Conservation (phyloP, 2,888 invertebrate genomes). For the Melolontha melolontha region DNA sequence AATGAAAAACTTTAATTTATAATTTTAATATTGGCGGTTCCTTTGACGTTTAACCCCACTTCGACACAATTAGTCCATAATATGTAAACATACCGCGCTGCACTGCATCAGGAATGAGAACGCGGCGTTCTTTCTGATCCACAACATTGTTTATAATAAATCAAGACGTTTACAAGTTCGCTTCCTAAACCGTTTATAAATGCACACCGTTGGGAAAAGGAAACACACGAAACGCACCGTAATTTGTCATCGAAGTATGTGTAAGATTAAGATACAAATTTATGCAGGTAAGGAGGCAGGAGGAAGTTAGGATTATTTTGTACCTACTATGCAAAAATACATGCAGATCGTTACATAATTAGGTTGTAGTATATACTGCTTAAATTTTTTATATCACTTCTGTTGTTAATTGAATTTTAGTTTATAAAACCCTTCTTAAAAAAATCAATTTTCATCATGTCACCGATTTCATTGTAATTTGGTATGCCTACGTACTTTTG, state of each 20-base stretch:
- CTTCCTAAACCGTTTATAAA: neutral
- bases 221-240: neutral
- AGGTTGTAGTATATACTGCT: too few relatives aligned
- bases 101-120: constrained; percentile 11
- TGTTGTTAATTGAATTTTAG: too few relatives aligned
- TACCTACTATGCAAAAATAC: too few relatives aligned
- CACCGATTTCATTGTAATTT: too few relatives aligned
- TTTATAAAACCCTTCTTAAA: too few relatives aligned
- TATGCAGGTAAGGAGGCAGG: neutral
- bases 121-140: constrained; percentile 30
- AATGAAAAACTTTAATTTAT: constrained; percentile 27
- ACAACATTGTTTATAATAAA: constrained; percentile 39
- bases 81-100: constrained; percentile 29
- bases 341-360: too few relatives aligned
- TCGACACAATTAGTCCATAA: constrained; percentile 33
- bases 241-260: neutral
- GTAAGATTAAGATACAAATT: neutral
- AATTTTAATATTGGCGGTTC: constrained; percentile 37
- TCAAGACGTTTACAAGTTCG: constrained; percentile 17
- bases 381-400: too few relatives aligned
- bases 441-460: too few relatives aligned
- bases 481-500: too few relatives aligned
- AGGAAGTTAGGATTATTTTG: neutral
- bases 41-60: constrained; percentile 39
- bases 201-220: constrained; percentile 13